A percentile compares a stretch with the other conserved stretches of the same genome.
phyloP scores from a whole-genome alignment of 2,113 vertebrate genomes.

The Aleadryas rufinucha region DNA sequence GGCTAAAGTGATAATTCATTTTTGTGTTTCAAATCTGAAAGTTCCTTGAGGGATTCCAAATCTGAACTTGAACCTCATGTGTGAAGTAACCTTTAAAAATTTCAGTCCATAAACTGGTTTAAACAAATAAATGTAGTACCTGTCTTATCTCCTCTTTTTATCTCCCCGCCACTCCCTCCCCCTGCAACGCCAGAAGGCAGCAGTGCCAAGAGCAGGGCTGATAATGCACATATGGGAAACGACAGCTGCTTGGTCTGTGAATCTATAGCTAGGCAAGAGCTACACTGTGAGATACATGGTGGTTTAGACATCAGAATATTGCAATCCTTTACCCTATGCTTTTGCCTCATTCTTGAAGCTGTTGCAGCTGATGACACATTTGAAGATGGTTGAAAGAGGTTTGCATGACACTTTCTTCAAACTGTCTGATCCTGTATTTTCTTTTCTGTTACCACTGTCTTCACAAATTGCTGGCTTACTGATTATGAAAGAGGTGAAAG shows the following conservation, averaged over 20 bases:
- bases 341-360: neutral
- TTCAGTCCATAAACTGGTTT: neutral
- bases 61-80: neutral
- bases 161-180: neutral
- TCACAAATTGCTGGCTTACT: neutral
- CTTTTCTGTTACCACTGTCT: neutral
- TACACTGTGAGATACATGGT: neutral
- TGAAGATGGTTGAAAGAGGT: neutral
- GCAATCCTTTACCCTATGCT: rapidly evolving
- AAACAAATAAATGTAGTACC: neutral
- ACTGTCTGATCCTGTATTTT: neutral
- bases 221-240: neutral
- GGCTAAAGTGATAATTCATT: neutral
- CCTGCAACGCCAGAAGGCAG: neutral
- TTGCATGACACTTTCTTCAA: neutral
- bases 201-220: neutral
- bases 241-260: neutral
- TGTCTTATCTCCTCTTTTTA: neutral
- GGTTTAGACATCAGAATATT: neutral
- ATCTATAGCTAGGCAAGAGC: neutral
- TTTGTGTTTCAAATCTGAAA: neutral
- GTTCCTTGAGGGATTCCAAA: neutral
- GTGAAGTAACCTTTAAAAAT: neutral
- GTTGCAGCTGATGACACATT: neutral
- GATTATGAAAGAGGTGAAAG: neutral